A percentile compares a stretch with the other conserved stretches of the same genome.
phyloP scores from a whole-genome alignment of 1,140 invertebrate genomes.

The Penaeus indicus region DNA sequence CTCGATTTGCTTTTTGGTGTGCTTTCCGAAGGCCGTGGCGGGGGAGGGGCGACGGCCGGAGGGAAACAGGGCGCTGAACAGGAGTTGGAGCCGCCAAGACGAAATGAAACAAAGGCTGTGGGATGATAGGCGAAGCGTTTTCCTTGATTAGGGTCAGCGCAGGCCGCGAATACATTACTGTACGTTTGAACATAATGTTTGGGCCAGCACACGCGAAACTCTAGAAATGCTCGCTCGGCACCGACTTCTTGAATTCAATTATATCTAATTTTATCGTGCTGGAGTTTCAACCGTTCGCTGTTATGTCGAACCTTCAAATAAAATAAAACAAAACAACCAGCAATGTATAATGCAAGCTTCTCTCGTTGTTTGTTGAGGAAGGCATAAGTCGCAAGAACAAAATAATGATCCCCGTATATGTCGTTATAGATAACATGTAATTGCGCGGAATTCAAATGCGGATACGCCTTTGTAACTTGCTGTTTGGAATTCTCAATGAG shows the following conservation, averaged over 20 bases:
- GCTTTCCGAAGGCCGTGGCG: background rate
- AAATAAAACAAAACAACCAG: no score
- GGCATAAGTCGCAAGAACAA: constrained; percentile 2
- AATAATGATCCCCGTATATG: constrained; percentile 47
- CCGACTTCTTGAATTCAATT: constrained; percentile 62
- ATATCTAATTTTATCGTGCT: constrained; percentile 46
- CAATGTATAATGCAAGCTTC: background rate
- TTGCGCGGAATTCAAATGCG: constrained; percentile 61
- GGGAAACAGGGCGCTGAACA: background rate
- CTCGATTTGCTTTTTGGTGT: background rate
- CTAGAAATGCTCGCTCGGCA: constrained; percentile 37
- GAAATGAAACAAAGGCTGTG: constrained; percentile 52
- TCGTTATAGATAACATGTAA: constrained; percentile 62
- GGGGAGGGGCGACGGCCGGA: constrained; percentile 11
- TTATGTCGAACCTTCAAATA: no score
- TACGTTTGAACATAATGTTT: constrained; percentile 65
- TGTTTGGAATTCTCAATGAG: constrained; percentile 62
- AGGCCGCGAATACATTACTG: constrained; percentile 63
- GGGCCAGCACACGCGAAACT: constrained; percentile 55
- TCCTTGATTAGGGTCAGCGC: constrained; percentile 60
- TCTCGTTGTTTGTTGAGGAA: background rate
- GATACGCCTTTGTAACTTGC: constrained; percentile 63
- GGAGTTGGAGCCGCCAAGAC: constrained; percentile 51
- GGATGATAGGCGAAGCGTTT: constrained; percentile 60
- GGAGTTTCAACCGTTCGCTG: background rate